Base-by-base conservation (phyloP, 2,888 invertebrate genomes). In the Synergus laeviventris region DNA sequence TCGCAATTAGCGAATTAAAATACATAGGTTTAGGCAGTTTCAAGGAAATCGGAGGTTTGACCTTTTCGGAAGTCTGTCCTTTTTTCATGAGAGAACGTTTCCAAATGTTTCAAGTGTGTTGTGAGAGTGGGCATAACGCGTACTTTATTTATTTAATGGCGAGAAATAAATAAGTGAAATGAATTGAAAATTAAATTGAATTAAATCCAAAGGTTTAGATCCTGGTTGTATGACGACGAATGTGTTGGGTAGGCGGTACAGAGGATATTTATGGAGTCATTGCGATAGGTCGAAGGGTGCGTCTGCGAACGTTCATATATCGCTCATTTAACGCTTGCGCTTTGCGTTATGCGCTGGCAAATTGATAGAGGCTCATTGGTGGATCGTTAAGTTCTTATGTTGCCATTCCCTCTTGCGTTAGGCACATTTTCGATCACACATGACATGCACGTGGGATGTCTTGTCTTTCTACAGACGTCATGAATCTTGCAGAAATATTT, bases 241-340 rank as follows among this genome's bases (percentile, higher is more conserved):
- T 9, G 56, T 9, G 49, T 70, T 45, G 62, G 62, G 80, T 80
- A 80, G 81, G 81, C 78, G 80, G 79, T 79, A 74, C 80, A 76
- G 76, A 74, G 76, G 61, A 78, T 79, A 81, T 81, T 80, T 79
- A 80, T 80, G 80, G 74, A 78, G 77, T 79, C 79, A 81, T 81
- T 81, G 78, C 49, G 24, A 80, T 81, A 81, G 80, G 81, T 81
- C 78, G 81, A 74, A 81, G 79, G 79, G 81, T 79, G 81, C 81
- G 80, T 77, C 79, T 81, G 80, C 81, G 80, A 64, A 54, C 78
- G 73, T 80, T 76, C 75, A 76, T 76, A 76, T 78, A 79, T 78
- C 74, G 42, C 14, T 66, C 45, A 45, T 66, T 66, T 70, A 31
- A 70, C 70, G 70, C 45, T 70, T 70, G 70, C 70, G 70, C 70